These are phyloP conservation scores for Cynoglossus semilaevis DNA, from an alignment of 2,113 vertebrate genomes.

Conservation along the genomic window DNA sequence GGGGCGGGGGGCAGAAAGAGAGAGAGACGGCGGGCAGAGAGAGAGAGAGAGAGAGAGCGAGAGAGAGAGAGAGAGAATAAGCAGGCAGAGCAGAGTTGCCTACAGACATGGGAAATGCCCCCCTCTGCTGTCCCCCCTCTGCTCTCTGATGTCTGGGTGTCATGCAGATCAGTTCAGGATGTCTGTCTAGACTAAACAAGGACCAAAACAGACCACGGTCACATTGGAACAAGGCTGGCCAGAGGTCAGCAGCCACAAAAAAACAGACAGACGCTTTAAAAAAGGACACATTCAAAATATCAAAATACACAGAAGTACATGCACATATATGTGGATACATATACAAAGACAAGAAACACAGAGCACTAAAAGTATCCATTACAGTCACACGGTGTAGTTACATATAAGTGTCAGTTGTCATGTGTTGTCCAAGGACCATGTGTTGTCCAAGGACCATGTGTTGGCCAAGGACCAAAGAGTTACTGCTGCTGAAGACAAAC, in stretches of 20 bases:
- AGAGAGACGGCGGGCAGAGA: constrained; percentile 2
- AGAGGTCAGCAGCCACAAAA: constrained; percentile 56
- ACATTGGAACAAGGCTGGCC: constrained; percentile 61
- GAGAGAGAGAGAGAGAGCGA: constrained; percentile 27
- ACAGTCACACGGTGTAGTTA: neutral
- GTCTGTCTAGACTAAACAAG: constrained; percentile 75
- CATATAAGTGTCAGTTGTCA: constrained; percentile 28
- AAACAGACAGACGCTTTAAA: constrained; percentile 35
- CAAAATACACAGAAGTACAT: constrained; percentile 4
- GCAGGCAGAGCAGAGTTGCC: constrained; percentile 55
- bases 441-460: too few species aligned
- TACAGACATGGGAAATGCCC: constrained; percentile 70
- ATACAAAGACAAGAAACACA: constrained; percentile 31
- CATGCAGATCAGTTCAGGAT: constrained; percentile 72
- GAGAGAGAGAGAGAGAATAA: constrained; percentile 43
- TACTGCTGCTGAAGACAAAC: constrained; percentile 21
- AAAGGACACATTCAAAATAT: neutral
- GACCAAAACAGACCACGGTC: constrained; percentile 62
- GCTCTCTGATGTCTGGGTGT: constrained; percentile 68
- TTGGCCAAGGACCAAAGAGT: constrained; percentile 33
- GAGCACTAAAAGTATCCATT: neutral
- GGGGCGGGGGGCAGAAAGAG: neutral
- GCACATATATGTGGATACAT: constrained; percentile 22
- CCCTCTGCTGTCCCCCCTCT: constrained; percentile 72
- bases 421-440: too few species aligned